Evolutionary conservation across 2,113 vertebrate genomes (phyloP), one percentile per base, ranked within the genome.

Genomic region (Macrotus californicus): DNA sequence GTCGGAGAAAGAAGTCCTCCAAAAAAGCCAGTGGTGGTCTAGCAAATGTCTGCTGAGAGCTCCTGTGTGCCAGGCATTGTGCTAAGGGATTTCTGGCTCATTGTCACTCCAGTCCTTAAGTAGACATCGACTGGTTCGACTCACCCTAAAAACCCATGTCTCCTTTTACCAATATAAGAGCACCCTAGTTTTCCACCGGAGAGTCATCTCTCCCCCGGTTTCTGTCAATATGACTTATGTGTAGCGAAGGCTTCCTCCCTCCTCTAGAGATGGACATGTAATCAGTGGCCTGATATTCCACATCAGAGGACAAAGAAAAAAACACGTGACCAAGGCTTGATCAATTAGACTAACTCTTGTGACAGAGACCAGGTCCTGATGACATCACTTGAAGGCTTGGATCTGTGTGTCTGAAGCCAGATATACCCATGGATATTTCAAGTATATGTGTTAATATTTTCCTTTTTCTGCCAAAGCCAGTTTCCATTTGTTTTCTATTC

Each of bases 401-500:
- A 90, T 39, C 19, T 11, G 10, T 46, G 61, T 54, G 16, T 36
- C 67, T 82, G 39, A 88, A 82, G 59, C 11, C 82, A 54, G 14
- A 72, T 41, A 52, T 64, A 39, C 24, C 41, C 22, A 56, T 73
- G 46, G 15, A 50, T 91, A 48, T 31, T 86, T 91, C 73, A 93
- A 43, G 79, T 59, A 73, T 1, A 21, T 18, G 16, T 81, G 18
- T 54, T 64, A 61, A 11, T 85, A 24, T 43, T 91, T 90, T 73
- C 52, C 39, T 39, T 85, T 80, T 80, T 39, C 50, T 83, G 31
- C 46, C 64, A 69, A 87, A 85, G 73, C 7, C 43, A 85, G n/a
- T 89, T 94, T 93, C 31, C 43, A 86, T 69, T 88, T 95, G 46
- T 59, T 96, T 91, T 92, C 75, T 79, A 48, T 96, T 91, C 91